Evolutionary conservation across 1,140 invertebrate genomes (phyloP), one percentile per base, ranked within the genome.

Genomic region (Drosophila malerkotliana): DNA sequence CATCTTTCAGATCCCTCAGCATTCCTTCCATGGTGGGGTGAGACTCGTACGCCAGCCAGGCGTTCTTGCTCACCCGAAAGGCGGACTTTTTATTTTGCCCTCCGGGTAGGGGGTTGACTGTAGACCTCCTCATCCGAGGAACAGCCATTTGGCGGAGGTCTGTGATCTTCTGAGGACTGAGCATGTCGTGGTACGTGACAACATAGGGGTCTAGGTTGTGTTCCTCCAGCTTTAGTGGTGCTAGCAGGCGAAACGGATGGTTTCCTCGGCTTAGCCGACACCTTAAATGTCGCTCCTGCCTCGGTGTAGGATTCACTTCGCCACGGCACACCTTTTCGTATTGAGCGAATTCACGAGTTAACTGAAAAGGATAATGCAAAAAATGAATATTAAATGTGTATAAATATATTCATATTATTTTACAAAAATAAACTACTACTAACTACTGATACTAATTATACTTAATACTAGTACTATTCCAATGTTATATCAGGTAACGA

Each of bases 1-100:
- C 95, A 82, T 95, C 94, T 28, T 93, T 93, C 0, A 97, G 94
- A 58, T 96, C 93, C 66, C 92, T 93, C 41, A 96, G 96, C 54
- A 99, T 94, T 61, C 93, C 93, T 2, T 93, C 94, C 30, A 99
- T 94, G 15, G 95, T 93, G 32, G 94, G 92, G 83, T 98, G 94
- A 79, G 98, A 97, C 15, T 95, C 92, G 80, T 96, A 96, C 77
- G 95, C 96, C 26, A 99, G 93, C 98, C 98, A 99, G 2, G 97
- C 96, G 76, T 98, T 98, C 93, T 99, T 99, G 92, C 98, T 99
- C 84, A 99, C 99, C 69, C 99, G 94, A 92, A 99, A 99, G 75
- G 96, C 94, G 1, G 98, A 90, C 44, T 77, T 88, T 12, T 64
- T 66, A 12, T 54, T 54, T 6, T 74, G 61, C 0, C 98, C 48